Conservation (phyloP, 1,140 invertebrate genomes). For the Aphelenchoides fujianensis region DNA sequence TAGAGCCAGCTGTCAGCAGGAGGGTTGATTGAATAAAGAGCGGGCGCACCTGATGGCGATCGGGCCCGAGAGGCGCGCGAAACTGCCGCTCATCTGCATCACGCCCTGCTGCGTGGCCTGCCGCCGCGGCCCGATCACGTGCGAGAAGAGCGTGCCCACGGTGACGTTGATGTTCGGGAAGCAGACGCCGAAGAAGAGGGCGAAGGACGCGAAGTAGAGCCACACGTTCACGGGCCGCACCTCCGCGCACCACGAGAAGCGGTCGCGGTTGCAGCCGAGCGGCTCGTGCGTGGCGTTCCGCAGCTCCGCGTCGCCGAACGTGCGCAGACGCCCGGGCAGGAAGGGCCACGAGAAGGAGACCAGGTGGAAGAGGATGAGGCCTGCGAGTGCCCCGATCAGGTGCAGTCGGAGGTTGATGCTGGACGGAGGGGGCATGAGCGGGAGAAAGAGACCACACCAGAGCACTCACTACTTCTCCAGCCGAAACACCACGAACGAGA, state of each 20-base stretch:
- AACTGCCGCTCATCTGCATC: background rate
- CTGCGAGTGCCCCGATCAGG: conserved; percentile 30
- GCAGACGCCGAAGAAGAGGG: conserved; percentile 26
- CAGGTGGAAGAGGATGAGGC: conserved; percentile 36
- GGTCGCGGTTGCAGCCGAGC: conserved; percentile 16
- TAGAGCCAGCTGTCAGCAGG: background rate
- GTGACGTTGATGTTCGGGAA: conserved; percentile 46
- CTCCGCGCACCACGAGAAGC: conserved; percentile 18
- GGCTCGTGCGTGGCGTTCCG: background rate
- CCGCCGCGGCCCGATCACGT: conserved; percentile 42
- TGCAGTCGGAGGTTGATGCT: conserved; percentile 30
- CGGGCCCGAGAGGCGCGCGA: conserved; percentile 4
- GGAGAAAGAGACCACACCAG: too few species aligned
- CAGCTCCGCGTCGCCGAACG: conserved; percentile 5
- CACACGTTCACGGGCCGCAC: conserved; percentile 32
- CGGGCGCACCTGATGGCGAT: conserved; percentile 26
- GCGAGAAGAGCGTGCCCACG: conserved; percentile 46
- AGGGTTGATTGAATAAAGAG: conserved; percentile 28
- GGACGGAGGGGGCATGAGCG: background rate
- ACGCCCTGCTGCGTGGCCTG: conserved; percentile 43
- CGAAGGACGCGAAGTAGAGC: conserved; percentile 34
- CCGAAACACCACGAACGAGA: conserved; percentile 38
- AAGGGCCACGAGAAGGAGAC: conserved; percentile 45
- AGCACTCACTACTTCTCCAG: conserved; percentile 35
- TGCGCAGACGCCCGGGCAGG: conserved; percentile 32